These are phyloP conservation scores for Catagonus wagneri DNA, from an alignment of 2,113 vertebrate genomes.

Conservation along the genomic window DNA sequence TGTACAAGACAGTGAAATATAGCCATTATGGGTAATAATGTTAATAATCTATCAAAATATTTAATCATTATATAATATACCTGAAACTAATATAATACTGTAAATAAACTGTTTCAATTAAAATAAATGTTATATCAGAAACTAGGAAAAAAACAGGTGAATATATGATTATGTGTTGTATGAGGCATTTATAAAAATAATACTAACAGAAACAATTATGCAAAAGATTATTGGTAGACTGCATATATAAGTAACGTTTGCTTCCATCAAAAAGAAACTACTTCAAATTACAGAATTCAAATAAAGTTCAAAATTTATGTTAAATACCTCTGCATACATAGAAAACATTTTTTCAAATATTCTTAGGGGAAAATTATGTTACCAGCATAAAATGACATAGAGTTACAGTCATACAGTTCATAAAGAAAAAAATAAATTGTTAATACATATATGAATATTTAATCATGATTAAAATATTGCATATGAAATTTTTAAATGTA, in stretches of 20 bases:
- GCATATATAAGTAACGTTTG: neutral
- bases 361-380: neutral
- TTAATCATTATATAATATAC: no score
- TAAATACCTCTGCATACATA: neutral
- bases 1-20: neutral
- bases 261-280: neutral
- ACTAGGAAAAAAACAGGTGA: neutral
- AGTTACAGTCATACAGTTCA: neutral
- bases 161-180: no score
- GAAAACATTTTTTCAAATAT: neutral
- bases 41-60: neutral
- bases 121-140: neutral
- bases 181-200: neutral
- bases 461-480: neutral
- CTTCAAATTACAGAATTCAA: neutral
- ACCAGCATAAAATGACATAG: neutral
- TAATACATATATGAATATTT: neutral
- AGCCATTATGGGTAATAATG: neutral
- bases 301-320: neutral
- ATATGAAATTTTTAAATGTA: neutral
- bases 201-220: neutral
- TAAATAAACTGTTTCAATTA: no score
- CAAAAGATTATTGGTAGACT: neutral
- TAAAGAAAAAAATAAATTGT: neutral
- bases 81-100: no score